Evolutionary conservation across 2,797 vertebrate species (phyloP), one percentile per base, ranked within the genome.

Genomic region (Graptemys geographica): DNA sequence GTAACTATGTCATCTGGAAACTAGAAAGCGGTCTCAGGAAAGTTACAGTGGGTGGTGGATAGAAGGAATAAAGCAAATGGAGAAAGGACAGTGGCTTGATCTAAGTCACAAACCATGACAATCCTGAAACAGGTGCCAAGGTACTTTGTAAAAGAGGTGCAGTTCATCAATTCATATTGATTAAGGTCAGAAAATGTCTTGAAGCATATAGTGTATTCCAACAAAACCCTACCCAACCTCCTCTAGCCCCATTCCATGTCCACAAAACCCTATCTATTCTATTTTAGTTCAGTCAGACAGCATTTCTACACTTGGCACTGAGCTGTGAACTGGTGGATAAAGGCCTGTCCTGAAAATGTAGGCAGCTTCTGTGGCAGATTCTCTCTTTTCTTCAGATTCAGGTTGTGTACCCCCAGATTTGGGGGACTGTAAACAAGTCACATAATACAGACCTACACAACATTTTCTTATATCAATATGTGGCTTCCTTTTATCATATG

Each of bases 401-500:
- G 44, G 44, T 31, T 49, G 2, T 16, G 27, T 44, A 28, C 27
- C 25, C 44, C 27, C 69, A 78, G 28, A 78, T 49, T 8, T 28
- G 27, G 74, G 16, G 74, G 74, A 47, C 15, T 78, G 7, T 27
- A 49, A 47, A 47, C 47, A 49, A 49, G 6, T 47, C 41, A 21
- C 41, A 80, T 37, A 37, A 12, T 13, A 21, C 6, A 52, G 6
- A 33, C 7, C 19, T 23, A 28, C 72, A 8, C 15, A 16, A 76
- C 56, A 18, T 6, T 62, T 37, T 37, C 13, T 11, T 31, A 56
- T 23, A 41, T 47, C 56, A 47, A 19, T 12, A 1, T 37, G 0
- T 27, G 44, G 27, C 25, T 47, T 18, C 44, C 74, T 31, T 13
- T 49, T 78, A 74, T 11, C 19, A 41, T 44, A 78, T 18, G 74